Base-by-base conservation (phyloP, 2,113 vertebrate species). In the Hippolais icterina region DNA sequence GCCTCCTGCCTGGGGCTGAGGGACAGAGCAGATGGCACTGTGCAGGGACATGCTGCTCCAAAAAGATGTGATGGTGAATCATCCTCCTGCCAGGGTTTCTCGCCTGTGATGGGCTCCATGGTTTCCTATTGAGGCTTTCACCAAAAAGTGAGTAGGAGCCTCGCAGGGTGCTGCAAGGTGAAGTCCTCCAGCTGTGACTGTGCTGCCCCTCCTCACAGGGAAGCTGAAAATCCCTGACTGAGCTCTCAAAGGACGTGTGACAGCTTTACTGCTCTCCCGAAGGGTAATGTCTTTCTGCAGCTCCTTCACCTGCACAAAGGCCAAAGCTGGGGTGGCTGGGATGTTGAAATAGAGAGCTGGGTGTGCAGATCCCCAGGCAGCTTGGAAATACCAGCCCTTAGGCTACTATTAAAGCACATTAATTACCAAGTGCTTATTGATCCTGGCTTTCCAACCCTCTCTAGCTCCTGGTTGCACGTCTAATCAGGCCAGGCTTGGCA, bases 391-490 rank as follows among this genome's bases (percentile, higher is more conserved):
- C 61, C 60, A 80, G 39, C 68, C 83, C 80, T 44, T 33, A 89
- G 86, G 90, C 89, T 93, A 29, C 94, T 59, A 71, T 76, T 92
- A 92, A 87, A 90, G 76, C 59, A 83, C 7, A 9, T 81, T 95
- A 85, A 95, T 94, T 96, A 91, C 91, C 80, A 79, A 75, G 56
- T 21, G 35, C 88, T 93, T 90, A 88, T 94, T 77, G 88, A 93
- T 90, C 68, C 56, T 50, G 50, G 71, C 64, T 89, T 88, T 66
- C 42, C 5, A 2, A 27, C 59, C 41, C 57, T 85, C 31, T 63
- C 54, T 37, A 57, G 29, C 52, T 72, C 57, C 42, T 5, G 3
- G 14, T 23, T 69, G 57, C 22, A 53, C n/a, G 6, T 85, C 79
- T 83, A 39, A 80, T 89, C 77, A 52, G 2, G 1, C 65, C 65